A percentile compares a stretch with the other conserved stretches of the same genome.
phyloP scores from a whole-genome alignment of 2,113 vertebrate genomes.

The Toxostoma redivivum region DNA sequence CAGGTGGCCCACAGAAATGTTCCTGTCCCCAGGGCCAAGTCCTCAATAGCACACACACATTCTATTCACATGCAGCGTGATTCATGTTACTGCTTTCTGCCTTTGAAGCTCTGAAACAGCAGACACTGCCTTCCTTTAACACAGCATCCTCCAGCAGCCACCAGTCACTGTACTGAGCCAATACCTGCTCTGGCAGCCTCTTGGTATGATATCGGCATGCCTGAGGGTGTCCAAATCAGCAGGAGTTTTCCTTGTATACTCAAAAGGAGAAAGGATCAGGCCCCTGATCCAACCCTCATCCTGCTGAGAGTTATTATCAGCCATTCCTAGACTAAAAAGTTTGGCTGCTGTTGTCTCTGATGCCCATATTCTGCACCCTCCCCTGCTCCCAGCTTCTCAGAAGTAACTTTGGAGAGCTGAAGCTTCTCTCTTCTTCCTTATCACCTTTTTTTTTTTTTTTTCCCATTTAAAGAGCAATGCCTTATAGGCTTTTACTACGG shows the following conservation, averaged over 20 bases:
- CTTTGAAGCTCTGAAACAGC: not conserved
- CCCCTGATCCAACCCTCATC: not conserved
- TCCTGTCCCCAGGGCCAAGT: not conserved
- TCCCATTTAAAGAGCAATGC: not conserved
- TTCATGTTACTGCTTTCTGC: not conserved
- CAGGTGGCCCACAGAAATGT: constrained; percentile 1
- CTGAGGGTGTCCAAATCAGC: not conserved
- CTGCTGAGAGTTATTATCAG: not conserved
- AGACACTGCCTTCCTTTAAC: not conserved
- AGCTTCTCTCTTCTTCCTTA: not conserved
- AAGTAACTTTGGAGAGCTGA: not conserved
- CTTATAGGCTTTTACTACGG: not conserved
- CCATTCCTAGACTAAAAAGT: not conserved
- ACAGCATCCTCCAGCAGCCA: not conserved
- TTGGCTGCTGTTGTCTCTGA: not conserved
- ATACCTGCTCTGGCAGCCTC: not conserved
- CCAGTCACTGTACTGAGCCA: accelerated
- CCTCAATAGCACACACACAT: not conserved
- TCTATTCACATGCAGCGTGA: accelerated
- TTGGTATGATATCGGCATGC: accelerated
- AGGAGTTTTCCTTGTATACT: not conserved
- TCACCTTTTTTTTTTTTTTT: not conserved
- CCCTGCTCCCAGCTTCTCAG: not conserved
- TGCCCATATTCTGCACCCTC: not conserved
- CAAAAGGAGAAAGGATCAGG: not conserved